phyloP scores from a whole-genome alignment of 2,888 invertebrate species.

The Drosophila antonietae region DNA sequence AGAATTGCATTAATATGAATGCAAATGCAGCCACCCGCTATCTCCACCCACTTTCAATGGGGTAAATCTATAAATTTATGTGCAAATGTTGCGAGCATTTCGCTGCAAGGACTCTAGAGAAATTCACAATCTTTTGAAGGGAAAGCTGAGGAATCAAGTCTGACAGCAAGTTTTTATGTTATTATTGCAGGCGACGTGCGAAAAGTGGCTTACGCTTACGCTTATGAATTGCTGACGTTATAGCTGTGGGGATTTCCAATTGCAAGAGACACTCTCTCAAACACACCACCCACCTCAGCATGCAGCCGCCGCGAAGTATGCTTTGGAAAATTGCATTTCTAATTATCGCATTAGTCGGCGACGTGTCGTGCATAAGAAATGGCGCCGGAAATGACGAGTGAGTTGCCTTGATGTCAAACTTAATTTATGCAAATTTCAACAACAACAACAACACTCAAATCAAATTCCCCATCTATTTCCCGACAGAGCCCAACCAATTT shows the following conservation, averaged over 20 bases:
- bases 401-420: slow-evolving; percentile 53
- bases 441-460: not conserved
- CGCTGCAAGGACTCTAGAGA: slow-evolving; percentile 58
- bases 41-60: not conserved
- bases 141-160: slow-evolving; percentile 27
- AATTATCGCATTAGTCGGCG: slow-evolving; percentile 83
- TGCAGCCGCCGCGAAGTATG: slow-evolving; percentile 80
- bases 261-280: slow-evolving; percentile 24
- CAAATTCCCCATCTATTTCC: not conserved
- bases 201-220: slow-evolving; percentile 71
- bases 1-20: slow-evolving; percentile 80
- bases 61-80: slow-evolving; percentile 77
- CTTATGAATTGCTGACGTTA: slow-evolving; percentile 80
- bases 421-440: slow-evolving; percentile 72
- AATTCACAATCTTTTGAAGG: slow-evolving; percentile 60
- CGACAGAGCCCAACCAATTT: slow-evolving; percentile 51
- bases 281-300: slow-evolving; percentile 19
- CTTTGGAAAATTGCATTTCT: slow-evolving; percentile 83
- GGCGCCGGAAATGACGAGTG: slow-evolving; percentile 73
- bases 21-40: slow-evolving; percentile 58
- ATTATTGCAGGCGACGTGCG: slow-evolving; percentile 68
- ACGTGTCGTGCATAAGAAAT: slow-evolving; percentile 84
- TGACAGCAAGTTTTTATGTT: slow-evolving; percentile 75
- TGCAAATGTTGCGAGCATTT: slow-evolving; percentile 70
- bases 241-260: slow-evolving; percentile 61